These are phyloP conservation scores for Manacus vitellinus DNA, from an alignment of 2,113 vertebrate species.

Conservation along the genomic window DNA sequence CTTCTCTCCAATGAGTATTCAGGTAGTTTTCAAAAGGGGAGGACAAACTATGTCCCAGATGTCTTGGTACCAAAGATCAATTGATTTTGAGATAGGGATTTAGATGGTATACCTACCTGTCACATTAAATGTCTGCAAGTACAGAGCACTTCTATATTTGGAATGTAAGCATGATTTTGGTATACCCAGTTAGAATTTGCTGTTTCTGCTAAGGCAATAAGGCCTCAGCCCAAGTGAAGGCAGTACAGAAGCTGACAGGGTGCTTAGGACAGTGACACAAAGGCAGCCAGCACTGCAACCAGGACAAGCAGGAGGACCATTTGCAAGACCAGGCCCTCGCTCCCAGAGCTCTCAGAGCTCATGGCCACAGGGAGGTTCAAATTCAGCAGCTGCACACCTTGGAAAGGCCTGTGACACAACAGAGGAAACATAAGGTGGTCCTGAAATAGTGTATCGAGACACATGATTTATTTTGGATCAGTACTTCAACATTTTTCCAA, in stretches of 20 bases:
- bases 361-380: background rate
- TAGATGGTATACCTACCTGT: background rate
- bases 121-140: background rate
- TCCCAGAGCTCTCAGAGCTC: background rate
- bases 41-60: background rate
- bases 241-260: rapidly evolving
- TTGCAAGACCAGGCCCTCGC: background rate
- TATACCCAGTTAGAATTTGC: background rate
- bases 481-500: background rate
- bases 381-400: background rate
- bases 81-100: background rate
- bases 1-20: background rate
- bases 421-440: background rate
- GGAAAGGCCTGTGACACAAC: rapidly evolving
- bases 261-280: background rate
- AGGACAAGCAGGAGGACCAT: background rate
- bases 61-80: background rate
- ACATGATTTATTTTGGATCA: background rate
- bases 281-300: background rate
- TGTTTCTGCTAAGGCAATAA: background rate
- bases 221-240: background rate
- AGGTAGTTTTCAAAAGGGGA: background rate
- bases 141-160: background rate
- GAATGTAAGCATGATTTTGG: background rate
- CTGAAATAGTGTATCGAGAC: background rate